These are phyloP conservation scores for Manis javanica DNA, from an alignment of 2,797 vertebrate species.

Conservation along the genomic window DNA sequence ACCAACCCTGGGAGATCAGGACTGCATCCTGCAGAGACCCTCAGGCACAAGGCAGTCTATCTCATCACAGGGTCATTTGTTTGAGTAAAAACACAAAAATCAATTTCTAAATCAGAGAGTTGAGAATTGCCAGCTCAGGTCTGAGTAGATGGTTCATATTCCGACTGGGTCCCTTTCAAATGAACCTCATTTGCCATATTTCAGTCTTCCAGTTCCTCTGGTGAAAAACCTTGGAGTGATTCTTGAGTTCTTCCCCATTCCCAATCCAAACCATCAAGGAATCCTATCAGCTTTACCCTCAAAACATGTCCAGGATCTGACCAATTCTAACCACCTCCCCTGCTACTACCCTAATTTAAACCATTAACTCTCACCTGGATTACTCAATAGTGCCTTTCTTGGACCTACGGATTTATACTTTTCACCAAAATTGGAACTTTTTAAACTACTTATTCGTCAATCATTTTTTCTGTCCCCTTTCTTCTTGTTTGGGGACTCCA, in stretches of 20 bases:
- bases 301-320: neutral
- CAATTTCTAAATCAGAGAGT: neutral
- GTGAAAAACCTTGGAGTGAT: neutral
- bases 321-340: neutral
- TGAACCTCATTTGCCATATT: neutral
- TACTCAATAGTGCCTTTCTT: neutral
- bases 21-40: neutral
- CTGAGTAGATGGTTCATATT: slow-evolving; percentile 19
- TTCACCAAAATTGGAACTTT: neutral
- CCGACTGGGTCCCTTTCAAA: neutral
- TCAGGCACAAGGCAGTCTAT: neutral
- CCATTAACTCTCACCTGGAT: neutral
- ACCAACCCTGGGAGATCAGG: neutral
- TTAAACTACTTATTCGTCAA: neutral
- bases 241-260: neutral
- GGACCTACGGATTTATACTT: neutral
- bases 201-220: neutral
- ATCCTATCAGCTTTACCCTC: neutral
- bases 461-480: neutral
- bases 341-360: neutral
- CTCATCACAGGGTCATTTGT: neutral
- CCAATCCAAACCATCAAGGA: neutral
- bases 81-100: neutral
- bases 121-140: neutral
- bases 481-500: neutral